Evolutionary conservation across 2,888 invertebrate genomes (phyloP), one percentile per base, ranked within the genome.

Genomic region (Scaptomyza polygonia): DNA sequence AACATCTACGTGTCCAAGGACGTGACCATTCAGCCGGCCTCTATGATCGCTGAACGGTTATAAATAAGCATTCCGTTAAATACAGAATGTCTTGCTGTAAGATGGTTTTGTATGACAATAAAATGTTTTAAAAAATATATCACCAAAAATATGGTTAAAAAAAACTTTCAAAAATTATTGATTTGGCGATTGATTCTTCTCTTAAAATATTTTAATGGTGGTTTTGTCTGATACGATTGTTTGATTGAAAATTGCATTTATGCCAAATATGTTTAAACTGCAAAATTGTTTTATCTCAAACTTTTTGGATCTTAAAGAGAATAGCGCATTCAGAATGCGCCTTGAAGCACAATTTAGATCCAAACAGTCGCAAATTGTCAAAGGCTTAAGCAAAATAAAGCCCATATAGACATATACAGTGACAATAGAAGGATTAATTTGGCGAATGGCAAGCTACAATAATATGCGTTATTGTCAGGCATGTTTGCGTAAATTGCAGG

Each of bases 401-500:
- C 7, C 40, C 14, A 27, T 66, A 64, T 62, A n/a, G n/a, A 36
- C 27, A 42, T 14, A 25, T 25, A 25, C 0, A n/a, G 36, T 36
- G 65, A 73, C 76, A 84, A 76, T 54, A 21, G 7, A 51, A 69
- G 71, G 67, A 65, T 61, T 64, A 43, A 48, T 45, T 27, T 34
- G 44, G 12, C 21, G 39, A 52, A 36, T 42, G 21, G 54, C 27
- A 25, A 25, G 40, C 32, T 18, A 57, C 78, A 69, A 66, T 80
- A 77, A 64, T 80, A 75, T 73, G 69, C 70, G 56, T 66, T 30
- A 81, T 81, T 84, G 81, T 84, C 44, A 48, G 6, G 39, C 52
- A 58, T 68, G 64, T 61, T 81, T 81, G 62, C 69, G 54, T 67
- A 66, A 67, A 77, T 66, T 54, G 68, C 54, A 63, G 67, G 62